These are phyloP conservation scores for Protobothrops mucrosquamatus DNA, from an alignment of 2,113 vertebrate species.

Conservation along the genomic window DNA sequence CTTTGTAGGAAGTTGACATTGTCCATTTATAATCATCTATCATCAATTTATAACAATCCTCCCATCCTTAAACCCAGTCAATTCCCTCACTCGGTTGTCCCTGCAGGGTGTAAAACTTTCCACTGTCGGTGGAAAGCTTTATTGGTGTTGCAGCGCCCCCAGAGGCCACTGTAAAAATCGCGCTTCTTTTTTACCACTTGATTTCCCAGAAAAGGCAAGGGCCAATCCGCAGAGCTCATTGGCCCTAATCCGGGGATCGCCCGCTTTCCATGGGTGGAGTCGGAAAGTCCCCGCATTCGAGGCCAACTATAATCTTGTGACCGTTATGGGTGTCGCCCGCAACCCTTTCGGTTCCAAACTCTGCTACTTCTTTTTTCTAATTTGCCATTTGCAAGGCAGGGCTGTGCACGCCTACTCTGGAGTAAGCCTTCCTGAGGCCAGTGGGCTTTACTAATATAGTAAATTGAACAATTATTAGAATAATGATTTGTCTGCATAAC, in stretches of 20 bases:
- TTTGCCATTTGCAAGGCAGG: not conserved
- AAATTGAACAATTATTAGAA: too few species aligned
- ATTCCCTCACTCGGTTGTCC: too few species aligned
- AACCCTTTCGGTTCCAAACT: not conserved
- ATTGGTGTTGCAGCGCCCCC: not conserved
- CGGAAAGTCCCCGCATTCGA: not conserved
- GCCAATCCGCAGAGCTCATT: not conserved
- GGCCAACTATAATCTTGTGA: too few species aligned
- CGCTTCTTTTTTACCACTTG: not conserved
- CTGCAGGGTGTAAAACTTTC: not conserved
- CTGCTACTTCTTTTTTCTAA: not conserved
- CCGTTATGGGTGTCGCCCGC: not conserved
- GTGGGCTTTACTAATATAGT: too few species aligned
- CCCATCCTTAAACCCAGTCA: too few species aligned
- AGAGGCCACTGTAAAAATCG: not conserved
- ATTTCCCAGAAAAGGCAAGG: constrained; percentile 10
- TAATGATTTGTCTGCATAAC: too few species aligned
- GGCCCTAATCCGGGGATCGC: not conserved
- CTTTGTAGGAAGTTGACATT: too few species aligned
- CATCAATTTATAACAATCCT: too few species aligned
- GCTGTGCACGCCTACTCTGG: too few species aligned
- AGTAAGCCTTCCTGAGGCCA: too few species aligned
- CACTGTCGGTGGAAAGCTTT: too few species aligned
- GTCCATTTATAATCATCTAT: too few species aligned
- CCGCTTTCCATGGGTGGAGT: not conserved